These are phyloP conservation scores for Picathartes gymnocephalus DNA, from an alignment of 2,113 vertebrate genomes.

Conservation along the genomic window DNA sequence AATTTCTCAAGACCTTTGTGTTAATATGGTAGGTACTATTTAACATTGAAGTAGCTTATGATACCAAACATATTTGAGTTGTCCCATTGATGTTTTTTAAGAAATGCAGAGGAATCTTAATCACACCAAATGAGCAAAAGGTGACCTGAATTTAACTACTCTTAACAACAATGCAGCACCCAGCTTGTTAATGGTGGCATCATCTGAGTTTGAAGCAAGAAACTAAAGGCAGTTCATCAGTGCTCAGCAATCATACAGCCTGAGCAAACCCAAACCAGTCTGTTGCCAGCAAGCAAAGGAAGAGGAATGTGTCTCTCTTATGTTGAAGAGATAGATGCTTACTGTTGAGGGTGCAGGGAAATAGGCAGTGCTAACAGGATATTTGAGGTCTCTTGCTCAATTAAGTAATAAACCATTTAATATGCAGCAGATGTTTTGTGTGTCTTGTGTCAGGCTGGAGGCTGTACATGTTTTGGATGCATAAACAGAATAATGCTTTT, in stretches of 20 bases:
- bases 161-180: background rate
- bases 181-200: background rate
- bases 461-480: background rate
- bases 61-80: background rate
- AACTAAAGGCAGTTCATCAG: background rate
- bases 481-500: background rate
- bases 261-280: background rate
- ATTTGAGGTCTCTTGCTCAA: background rate
- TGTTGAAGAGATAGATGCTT: background rate
- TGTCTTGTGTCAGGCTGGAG: background rate
- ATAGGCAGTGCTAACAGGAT: background rate
- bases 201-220: background rate
- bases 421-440: background rate
- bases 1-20: background rate
- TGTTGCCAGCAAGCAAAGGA: background rate
- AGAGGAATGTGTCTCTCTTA: background rate
- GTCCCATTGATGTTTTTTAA: background rate
- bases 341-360: background rate
- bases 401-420: background rate
- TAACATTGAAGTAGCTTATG: background rate
- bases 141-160: background rate
- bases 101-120: background rate
- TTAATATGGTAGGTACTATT: background rate
- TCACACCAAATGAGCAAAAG: background rate
- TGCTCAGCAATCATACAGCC: background rate